phyloP scores from a whole-genome alignment of 2,797 vertebrate genomes.

The Masticophis lateralis region DNA sequence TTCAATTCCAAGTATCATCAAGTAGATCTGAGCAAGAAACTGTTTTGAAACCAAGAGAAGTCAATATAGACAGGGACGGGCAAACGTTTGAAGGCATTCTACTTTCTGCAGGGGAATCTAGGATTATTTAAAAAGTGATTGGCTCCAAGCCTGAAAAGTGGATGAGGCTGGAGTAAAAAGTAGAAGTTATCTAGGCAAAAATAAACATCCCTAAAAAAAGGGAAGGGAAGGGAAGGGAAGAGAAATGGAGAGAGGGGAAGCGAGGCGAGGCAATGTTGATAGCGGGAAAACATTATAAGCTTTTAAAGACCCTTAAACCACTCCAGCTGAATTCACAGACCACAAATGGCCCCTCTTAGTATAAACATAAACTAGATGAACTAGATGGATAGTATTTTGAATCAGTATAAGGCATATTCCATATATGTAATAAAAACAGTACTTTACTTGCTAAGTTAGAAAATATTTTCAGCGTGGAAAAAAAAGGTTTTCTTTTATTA shows the following conservation, averaged over 20 bases:
- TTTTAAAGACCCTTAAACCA: not conserved
- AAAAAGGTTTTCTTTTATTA: not conserved
- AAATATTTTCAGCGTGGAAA: not conserved
- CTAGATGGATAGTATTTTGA: not conserved
- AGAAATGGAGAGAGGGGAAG: not conserved
- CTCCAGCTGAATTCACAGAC: not conserved
- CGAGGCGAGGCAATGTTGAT: not conserved
- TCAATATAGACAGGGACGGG: not conserved
- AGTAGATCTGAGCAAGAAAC: not conserved
- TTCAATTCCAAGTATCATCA: not conserved
- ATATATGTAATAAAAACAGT: conserved; percentile 52
- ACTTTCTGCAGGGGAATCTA: not conserved
- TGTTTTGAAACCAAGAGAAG: not conserved
- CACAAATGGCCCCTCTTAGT: not conserved
- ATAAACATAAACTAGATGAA: not conserved
- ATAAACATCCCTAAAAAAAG: not conserved
- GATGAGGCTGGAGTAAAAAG: not conserved
- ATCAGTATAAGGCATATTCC: conserved; percentile 45
- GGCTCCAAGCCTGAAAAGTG: not conserved
- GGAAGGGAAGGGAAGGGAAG: not conserved
- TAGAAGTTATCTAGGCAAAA: not conserved
- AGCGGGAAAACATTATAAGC: not conserved
- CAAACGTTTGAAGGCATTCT: not conserved
- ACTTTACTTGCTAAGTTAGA: conserved; percentile 4
- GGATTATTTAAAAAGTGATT: not conserved